Evolutionary conservation across 2,888 invertebrate species (phyloP), one percentile per base, ranked within the genome.

Genomic region (Oasisia sp.): DNA sequence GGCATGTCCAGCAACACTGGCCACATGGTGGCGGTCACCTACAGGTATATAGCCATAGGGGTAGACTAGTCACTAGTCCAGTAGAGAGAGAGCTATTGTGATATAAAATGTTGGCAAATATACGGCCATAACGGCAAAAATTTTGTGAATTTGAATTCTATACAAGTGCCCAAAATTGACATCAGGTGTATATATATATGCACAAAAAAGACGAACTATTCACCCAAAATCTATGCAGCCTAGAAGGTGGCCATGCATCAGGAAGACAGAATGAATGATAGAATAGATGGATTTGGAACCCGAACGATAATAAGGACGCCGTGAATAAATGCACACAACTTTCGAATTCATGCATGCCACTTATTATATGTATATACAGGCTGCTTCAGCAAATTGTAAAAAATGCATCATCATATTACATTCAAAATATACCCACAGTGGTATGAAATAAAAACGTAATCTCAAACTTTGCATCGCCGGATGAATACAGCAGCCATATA

Each of bases 1-100:
- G 98, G 98, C 97, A 98, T 97, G 97, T 98, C 98, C 95, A 98
- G 97, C 94, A 98, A 97, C 96, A 97, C 97, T 94, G 98, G 98
- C 98, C 97, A 97, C 74, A 74, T 74, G 19, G n/a, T n/a, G n/a
- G n/a, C n/a, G n/a, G 74, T 74, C 74, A 74, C n/a, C 74, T 74
- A 94, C n/a, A 74, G n/a, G n/a, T n/a, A n/a, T n/a, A n/a, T 38
- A 38, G 38, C 38, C 38, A 38, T 38, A 2, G 38, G 38, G 38
- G 38, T 38, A 38, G 38, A 38, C 38, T 38, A 38, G 38, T 38
- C 38, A n/a, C n/a, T n/a, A n/a, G n/a, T n/a, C n/a, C n/a, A n/a
- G n/a, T 38, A 38, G 38, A 38, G 38, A 4, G 1, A 38, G 38
- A 4, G 38, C 4, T 38, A 38, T 38, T 38, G 38, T 38, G 38